Base-by-base conservation (phyloP, 2,888 invertebrate genomes). In the Phalera bucephala region DNA sequence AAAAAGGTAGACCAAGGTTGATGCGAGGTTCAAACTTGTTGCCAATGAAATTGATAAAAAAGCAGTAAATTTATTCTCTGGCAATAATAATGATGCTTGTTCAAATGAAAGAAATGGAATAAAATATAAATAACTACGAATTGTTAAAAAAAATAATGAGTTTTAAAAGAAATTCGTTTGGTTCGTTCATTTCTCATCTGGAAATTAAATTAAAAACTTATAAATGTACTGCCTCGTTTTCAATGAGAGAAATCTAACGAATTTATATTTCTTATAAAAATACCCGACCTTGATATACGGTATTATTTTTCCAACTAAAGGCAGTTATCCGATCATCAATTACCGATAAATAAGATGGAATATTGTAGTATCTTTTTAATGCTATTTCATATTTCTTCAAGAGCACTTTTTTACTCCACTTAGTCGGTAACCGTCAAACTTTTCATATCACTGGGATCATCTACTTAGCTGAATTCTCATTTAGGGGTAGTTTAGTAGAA, bases 381-480 rank as follows among this genome's bases (percentile, higher is more conserved):
- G 58, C 56, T 64, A 63, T 75, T 69, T 64, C 59, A 58, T 62
- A 68, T 56, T 66, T 66, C 64, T 57, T 49, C 67, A 68, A 72
- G 56, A 61, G 57, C 62, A 66, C 57, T 79, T 77, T n/a, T 70
- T 66, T 64, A 57, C 55, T 59, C 62, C 62, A 68, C 67, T 70
- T 57, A 39, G 44, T 63, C 54, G 59, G 53, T 72, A 71, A 79
- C 62, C 62, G 73, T 59, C 56, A 48, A 80, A 80, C 50, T 80
- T 80, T 80, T 72, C 72, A 59, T 78, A 78, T 78, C 72, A 79
- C 62, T 53, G 59, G 58, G 64, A 69, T 65, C 56, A 60, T 71
- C 66, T 62, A 64, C 68, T 69, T 71, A 69, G 64, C 63, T 41
- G 53, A 65, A 69, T 52, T 63, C 58, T 44, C 58, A 49, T 65